phyloP scores from a whole-genome alignment of 2,888 invertebrate species.

The Conus canariensis region DNA sequence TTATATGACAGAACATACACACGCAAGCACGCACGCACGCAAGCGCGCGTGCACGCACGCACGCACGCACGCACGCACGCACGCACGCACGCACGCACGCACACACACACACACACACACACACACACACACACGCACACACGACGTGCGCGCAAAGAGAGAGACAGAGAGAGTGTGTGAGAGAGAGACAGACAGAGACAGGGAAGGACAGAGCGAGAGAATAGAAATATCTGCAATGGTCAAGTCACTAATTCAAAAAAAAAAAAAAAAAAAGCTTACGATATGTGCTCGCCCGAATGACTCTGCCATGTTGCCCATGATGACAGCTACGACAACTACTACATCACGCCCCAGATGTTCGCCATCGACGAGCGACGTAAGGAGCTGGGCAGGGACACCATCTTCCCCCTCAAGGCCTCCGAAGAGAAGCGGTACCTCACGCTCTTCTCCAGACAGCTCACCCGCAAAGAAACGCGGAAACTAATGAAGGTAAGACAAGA shows the following conservation, averaged over 20 bases:
- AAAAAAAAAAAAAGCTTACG: no score
- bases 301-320: no score
- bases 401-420: conserved; percentile 75
- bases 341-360: conserved; percentile 24
- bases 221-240: no score
- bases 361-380: conserved; percentile 74
- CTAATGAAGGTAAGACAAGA: conserved; percentile 78
- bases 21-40: no score
- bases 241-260: no score
- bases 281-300: no score
- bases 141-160: not conserved
- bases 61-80: not conserved
- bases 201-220: no score
- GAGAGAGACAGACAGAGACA: not conserved
- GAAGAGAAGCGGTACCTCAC: conserved; percentile 75
- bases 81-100: not conserved
- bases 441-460: conserved; percentile 79
- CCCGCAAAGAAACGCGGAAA: conserved; percentile 82
- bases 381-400: conserved; percentile 69
- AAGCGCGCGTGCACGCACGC: no score
- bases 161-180: not conserved
- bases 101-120: no score
- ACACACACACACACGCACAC: no score
- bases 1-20: no score
- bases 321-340: conserved; percentile 37